Conservation (phyloP, 2,888 invertebrate genomes). For the Caenorhabditis sp. region DNA sequence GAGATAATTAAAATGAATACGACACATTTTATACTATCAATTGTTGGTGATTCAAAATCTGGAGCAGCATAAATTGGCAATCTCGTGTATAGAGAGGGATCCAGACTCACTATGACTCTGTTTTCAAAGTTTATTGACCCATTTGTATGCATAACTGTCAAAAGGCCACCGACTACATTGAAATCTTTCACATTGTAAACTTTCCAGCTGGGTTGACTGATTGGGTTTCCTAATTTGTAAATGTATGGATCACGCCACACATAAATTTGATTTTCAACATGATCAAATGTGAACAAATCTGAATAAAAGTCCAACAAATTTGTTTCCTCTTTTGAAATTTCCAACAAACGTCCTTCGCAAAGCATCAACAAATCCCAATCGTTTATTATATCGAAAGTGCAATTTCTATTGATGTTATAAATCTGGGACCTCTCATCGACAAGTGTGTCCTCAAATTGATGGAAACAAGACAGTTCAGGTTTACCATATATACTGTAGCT, state of each 20-base stretch:
- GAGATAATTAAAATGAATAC: neutral
- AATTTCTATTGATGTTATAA: conserved; percentile 8
- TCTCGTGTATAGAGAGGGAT: neutral
- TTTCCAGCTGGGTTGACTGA: neutral
- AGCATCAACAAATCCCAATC: conserved; percentile 7
- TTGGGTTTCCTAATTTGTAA: neutral
- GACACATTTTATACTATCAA: neutral
- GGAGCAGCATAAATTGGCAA: conserved; percentile 2
- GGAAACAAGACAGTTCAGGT: neutral
- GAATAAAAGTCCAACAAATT: neutral
- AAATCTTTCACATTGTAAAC: neutral
- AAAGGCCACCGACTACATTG: neutral
- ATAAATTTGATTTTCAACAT: conserved; percentile 9
- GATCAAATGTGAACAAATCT: conserved; percentile 21
- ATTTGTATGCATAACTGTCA: conserved; percentile 1
- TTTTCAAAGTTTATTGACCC: neutral
- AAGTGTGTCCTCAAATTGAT: conserved; percentile 7
- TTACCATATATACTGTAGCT: conserved; percentile 4
- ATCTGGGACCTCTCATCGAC: conserved; percentile 7
- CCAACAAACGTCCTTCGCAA: neutral
- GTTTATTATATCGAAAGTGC: neutral
- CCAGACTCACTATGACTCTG: neutral
- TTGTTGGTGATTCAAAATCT: neutral
- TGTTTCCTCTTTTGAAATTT: neutral
- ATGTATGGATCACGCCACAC: conserved; percentile 7